Conservation (phyloP, 92 coral and sea anemone species). For the Paramuricea clavata region DNA sequence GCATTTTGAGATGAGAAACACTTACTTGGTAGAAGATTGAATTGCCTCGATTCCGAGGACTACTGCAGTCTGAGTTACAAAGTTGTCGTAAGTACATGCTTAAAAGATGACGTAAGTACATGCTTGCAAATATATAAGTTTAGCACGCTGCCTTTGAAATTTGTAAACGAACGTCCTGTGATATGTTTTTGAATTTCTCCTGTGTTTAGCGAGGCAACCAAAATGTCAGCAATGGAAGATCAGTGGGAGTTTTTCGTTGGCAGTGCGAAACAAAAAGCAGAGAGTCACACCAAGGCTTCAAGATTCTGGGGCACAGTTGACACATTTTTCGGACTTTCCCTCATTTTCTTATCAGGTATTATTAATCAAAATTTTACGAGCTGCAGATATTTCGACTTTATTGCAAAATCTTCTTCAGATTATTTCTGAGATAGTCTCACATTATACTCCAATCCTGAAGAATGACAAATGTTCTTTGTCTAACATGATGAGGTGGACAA, state of each 20-base stretch:
- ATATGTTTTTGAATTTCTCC: not conserved
- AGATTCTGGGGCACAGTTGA: conserved; percentile 31
- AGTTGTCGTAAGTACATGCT: too few species aligned
- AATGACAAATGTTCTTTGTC: too few species aligned
- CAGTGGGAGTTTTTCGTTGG: conserved; percentile 40
- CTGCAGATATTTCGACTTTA: not conserved
- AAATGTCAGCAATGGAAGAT: conserved; percentile 34
- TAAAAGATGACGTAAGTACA: too few species aligned
- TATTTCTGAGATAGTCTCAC: too few species aligned
- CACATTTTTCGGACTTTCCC: conserved; percentile 34
- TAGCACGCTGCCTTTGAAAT: not conserved
- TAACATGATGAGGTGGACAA: too few species aligned
- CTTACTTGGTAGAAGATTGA: not conserved
- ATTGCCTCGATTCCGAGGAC: not conserved
- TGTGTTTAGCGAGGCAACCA: not conserved
- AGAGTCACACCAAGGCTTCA: conserved; percentile 22
- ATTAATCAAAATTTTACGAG: not conserved
- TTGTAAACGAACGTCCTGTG: not conserved
- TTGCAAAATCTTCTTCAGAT: not conserved
- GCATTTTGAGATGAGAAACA: not conserved
- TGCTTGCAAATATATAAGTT: too few species aligned
- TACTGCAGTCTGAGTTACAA: too few species aligned
- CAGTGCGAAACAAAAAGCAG: conserved; percentile 25
- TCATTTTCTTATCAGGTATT: conserved; percentile 35
- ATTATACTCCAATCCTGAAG: too few species aligned